phyloP scores from a whole-genome alignment of 1,140 invertebrate genomes.

The Cyclina sinensis region DNA sequence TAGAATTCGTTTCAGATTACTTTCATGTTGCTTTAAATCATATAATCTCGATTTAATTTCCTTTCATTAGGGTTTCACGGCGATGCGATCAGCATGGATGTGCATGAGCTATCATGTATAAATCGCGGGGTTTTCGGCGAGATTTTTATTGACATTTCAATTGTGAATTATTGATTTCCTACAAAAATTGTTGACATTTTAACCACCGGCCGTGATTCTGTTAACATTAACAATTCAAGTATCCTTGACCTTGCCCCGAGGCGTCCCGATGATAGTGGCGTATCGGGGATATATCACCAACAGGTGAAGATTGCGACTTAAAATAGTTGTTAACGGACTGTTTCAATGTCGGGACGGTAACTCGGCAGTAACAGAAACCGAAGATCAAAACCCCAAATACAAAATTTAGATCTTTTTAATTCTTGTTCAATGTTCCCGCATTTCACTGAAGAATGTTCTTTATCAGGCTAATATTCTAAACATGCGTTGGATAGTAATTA shows the following conservation, averaged over 20 bases:
- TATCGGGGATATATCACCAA: constrained; percentile 4
- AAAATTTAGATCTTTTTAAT: too few species aligned
- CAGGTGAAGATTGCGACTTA: neutral
- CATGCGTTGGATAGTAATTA: neutral
- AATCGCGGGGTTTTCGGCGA: neutral
- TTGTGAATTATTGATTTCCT: constrained; percentile 28
- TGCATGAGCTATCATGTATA: neutral
- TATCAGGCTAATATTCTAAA: neutral
- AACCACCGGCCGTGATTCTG: neutral
- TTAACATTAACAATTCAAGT: neutral
- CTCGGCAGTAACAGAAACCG: too few species aligned
- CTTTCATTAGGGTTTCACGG: too few species aligned
- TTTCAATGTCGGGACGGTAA: too few species aligned
- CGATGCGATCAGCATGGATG: neutral
- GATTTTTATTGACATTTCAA: constrained; percentile 27
- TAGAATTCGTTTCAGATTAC: too few species aligned
- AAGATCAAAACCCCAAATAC: too few species aligned
- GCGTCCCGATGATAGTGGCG: constrained; percentile 16
- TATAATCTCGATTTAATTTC: too few species aligned
- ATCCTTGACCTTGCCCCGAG: neutral
- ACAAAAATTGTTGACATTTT: constrained; percentile 37
- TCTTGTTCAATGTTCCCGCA: too few species aligned
- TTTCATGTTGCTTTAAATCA: too few species aligned
- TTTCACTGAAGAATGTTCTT: too few species aligned
- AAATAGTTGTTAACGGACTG: too few species aligned